These are phyloP conservation scores for Epistrophe eligans DNA, from an alignment of 2,888 invertebrate genomes.

Conservation along the genomic window DNA sequence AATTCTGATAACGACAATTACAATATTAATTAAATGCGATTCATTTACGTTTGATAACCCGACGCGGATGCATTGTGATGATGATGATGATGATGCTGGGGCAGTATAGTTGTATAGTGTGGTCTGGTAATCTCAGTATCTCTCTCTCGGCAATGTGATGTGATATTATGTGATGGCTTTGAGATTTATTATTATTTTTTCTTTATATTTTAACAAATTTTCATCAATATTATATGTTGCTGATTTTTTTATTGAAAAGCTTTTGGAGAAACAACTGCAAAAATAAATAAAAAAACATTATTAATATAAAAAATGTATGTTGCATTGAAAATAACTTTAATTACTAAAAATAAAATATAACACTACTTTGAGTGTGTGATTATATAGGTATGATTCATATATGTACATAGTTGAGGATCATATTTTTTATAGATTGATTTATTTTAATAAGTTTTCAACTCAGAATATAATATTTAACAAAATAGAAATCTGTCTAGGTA, in stretches of 20 bases:
- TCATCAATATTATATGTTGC: background rate
- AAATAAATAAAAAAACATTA: background rate
- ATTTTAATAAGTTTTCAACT: no score
- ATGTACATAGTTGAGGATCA: no score
- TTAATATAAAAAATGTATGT: background rate
- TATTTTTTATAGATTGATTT: no score
- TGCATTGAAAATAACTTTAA: no score
- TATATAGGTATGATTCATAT: no score
- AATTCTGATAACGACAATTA: constrained; percentile 68
- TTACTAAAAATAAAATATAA: no score
- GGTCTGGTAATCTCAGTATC: constrained; percentile 41
- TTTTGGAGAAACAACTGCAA: background rate
- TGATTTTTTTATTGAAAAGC: background rate
- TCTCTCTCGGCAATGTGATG: constrained; percentile 14
- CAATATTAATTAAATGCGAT: constrained; percentile 68
- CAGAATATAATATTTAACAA: no score
- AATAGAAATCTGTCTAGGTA: no score
- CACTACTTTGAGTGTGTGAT: no score
- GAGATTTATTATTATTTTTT: constrained; percentile 6
- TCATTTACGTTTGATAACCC: constrained; percentile 64
- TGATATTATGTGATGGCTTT: background rate
- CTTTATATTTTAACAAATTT: background rate
- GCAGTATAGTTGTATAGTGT: constrained; percentile 39
- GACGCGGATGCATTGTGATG: constrained; percentile 66
- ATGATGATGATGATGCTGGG: constrained; percentile 46